A percentile compares a stretch with the other conserved stretches of the same genome.
Evolutionary conservation across 2,113 vertebrate species (phyloP).

Genomic region (Clupea harengus): DNA sequence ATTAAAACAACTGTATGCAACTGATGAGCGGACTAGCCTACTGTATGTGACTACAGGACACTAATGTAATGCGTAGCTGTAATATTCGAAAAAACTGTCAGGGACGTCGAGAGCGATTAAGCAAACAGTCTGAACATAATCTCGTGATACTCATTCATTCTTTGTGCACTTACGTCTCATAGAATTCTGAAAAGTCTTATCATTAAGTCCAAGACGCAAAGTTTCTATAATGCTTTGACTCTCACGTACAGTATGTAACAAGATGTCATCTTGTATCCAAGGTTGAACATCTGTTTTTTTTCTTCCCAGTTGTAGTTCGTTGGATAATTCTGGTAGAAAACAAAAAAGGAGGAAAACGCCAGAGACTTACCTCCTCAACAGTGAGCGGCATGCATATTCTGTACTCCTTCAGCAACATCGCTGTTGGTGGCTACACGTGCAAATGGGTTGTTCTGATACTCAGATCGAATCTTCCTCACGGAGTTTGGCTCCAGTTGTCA

Average conservation of each 20-base stretch:
- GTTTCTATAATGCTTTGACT: background rate
- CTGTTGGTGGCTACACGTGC: slow-evolving; percentile 37
- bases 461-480: background rate
- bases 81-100: background rate
- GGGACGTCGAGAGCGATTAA: background rate
- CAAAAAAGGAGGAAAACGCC: background rate
- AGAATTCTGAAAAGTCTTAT: background rate
- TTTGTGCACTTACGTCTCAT: background rate
- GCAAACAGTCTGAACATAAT: background rate
- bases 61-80: too few species aligned
- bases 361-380: slow-evolving; percentile 89
- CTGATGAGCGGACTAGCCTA: too few species aligned
- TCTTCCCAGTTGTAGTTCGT: background rate
- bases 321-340: background rate
- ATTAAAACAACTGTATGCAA: background rate
- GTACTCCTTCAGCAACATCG: slow-evolving; percentile 97
- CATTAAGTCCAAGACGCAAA: background rate
- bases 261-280: background rate
- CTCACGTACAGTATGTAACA: background rate
- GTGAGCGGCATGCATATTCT: slow-evolving; percentile 97
- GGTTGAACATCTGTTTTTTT: background rate
- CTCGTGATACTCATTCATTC: background rate
- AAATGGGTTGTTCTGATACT: background rate
- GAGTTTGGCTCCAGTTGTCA: background rate
- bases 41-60: background rate